Conservation (phyloP, 2,113 vertebrate genomes). For the Oxyura jamaicensis region DNA sequence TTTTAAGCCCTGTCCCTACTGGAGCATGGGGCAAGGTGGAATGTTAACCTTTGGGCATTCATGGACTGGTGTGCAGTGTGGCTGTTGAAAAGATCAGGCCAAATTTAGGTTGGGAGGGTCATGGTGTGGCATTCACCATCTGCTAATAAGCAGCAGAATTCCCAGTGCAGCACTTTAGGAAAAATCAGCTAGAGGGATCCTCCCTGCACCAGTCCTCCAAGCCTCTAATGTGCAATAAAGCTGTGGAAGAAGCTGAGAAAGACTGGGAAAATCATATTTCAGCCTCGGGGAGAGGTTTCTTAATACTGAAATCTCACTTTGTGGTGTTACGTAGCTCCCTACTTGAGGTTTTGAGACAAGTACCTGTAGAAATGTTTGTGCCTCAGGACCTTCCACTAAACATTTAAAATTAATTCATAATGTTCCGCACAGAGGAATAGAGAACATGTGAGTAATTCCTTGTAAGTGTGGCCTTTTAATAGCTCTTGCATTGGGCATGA, state of each 20-base stretch:
- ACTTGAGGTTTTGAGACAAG: neutral
- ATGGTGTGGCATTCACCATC: rapidly evolving
- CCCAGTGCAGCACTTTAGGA: neutral
- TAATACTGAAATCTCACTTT: neutral
- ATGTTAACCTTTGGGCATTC: neutral
- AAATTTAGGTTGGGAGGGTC: neutral
- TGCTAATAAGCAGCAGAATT: neutral
- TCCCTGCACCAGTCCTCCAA: neutral
- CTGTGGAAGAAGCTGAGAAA: rapidly evolving
- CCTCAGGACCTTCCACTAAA: neutral
- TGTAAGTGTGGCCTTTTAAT: neutral
- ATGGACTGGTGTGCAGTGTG: rapidly evolving
- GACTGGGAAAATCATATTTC: neutral
- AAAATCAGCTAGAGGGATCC: neutral
- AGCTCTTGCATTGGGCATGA: neutral
- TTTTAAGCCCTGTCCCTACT: neutral
- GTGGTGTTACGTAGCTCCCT: neutral
- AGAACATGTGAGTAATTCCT: neutral
- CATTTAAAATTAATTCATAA: neutral
- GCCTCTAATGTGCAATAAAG: rapidly evolving
- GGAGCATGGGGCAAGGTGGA: rapidly evolving
- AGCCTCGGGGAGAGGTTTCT: neutral
- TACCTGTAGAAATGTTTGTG: neutral
- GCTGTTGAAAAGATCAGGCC: neutral
- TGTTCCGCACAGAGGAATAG: neutral